Conservation (phyloP, 2,888 invertebrate species). For the Galerucella pusilla region DNA sequence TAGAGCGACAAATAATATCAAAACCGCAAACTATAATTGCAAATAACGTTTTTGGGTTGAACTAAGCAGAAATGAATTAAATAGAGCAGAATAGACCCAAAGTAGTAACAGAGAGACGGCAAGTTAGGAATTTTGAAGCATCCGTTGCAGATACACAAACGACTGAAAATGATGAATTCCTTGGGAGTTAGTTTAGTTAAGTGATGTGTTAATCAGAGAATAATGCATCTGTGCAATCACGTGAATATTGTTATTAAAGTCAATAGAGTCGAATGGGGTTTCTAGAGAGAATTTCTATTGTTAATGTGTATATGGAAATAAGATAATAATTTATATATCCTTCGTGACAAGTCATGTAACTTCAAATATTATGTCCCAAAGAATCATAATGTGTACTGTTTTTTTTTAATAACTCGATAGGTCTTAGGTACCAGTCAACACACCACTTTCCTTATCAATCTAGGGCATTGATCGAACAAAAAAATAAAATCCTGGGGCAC, state of each 20-base stretch:
- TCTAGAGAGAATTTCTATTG: not conserved
- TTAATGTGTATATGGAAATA: not conserved
- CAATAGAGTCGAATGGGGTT: slow-evolving; percentile 1
- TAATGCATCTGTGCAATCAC: slow-evolving; percentile 15
- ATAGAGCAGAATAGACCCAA: not conserved
- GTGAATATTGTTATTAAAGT: slow-evolving; percentile 7
- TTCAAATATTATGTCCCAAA: not conserved
- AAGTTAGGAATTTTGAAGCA: not conserved
- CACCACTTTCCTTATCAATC: no score
- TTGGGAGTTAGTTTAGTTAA: slow-evolving; percentile 15
- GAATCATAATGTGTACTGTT: no score
- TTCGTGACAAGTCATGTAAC: not conserved
- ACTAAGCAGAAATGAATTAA: not conserved
- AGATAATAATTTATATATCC: not conserved
- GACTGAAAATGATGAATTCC: slow-evolving; percentile 17
- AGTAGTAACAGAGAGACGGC: not conserved
- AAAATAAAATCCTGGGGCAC: no score
- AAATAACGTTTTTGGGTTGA: not conserved
- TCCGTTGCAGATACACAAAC: not conserved
- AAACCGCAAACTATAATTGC: no score
- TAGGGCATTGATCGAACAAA: no score
- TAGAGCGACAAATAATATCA: no score
- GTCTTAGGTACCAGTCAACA: no score
- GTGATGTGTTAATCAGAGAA: slow-evolving; percentile 15
- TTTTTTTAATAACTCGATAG: no score